These are phyloP conservation scores for Bombus superbus DNA, from an alignment of 1,140 invertebrate genomes.

Conservation along the genomic window DNA sequence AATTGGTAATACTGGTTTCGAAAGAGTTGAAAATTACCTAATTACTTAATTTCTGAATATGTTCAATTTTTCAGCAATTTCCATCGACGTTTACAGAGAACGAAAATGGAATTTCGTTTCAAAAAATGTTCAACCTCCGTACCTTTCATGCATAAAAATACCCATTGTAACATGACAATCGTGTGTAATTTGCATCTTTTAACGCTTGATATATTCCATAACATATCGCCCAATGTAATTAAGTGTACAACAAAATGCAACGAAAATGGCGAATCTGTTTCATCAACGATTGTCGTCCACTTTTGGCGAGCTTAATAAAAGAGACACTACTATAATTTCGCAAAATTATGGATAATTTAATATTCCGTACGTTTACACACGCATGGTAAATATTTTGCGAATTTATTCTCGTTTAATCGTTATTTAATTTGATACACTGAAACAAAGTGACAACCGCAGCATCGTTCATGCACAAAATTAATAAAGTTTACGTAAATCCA, in stretches of 20 bases:
- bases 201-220: background rate
- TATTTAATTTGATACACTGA: background rate
- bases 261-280: background rate
- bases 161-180: background rate
- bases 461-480: background rate
- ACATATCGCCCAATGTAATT: background rate
- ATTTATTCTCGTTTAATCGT: conserved; percentile 11
- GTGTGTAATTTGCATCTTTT: background rate
- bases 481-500: background rate
- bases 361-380: background rate
- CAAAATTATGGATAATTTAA: background rate
- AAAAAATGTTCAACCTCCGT: background rate
- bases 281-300: background rate
- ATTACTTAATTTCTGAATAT: no score
- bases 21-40: no score
- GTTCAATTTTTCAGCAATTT: no score
- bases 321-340: background rate
- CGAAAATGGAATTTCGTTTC: background rate
- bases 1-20: no score
- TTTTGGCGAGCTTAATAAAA: background rate
- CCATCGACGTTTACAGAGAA: background rate
- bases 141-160: no score
- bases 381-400: background rate
- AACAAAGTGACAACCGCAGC: background rate
- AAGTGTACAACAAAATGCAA: background rate